Evolutionary conservation across 2,797 vertebrate genomes (phyloP).

Genomic region (Serranus cabrilla): DNA sequence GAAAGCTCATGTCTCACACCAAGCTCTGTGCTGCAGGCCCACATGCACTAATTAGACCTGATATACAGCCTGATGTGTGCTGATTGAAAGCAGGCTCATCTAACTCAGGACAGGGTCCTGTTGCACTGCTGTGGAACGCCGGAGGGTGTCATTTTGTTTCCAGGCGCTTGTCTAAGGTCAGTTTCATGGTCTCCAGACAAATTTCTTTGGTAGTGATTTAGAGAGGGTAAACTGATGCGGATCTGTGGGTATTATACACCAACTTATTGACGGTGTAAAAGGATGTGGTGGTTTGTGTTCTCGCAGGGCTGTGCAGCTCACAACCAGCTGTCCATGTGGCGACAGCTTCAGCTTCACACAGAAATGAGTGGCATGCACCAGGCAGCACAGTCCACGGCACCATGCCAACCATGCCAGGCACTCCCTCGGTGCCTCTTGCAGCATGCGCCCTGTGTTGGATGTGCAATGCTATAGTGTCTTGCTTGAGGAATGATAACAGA

Average conservation of each 20-base stretch:
- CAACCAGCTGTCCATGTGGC: conserved; percentile 89
- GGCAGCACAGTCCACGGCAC: conserved; percentile 64
- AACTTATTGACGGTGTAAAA: conserved; percentile 58
- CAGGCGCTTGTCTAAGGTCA: conserved; percentile 73
- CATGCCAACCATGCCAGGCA: conserved; percentile 79
- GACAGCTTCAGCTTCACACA: conserved; percentile 85
- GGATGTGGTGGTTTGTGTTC: conserved; percentile 59
- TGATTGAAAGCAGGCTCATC: conserved; percentile 84
- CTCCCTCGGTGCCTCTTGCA: conserved; percentile 60
- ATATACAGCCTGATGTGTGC: conserved; percentile 82
- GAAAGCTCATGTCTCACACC: conserved; percentile 81
- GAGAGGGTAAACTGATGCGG: conserved; percentile 62
- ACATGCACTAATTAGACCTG: conserved; percentile 83
- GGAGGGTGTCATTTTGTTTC: conserved; percentile 77
- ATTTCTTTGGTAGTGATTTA: conserved; percentile 66
- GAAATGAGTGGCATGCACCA: conserved; percentile 85
- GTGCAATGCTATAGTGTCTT: conserved; percentile 53
- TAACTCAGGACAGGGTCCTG: conserved; percentile 76
- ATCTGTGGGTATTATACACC: conserved; percentile 50
- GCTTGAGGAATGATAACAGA: conserved; percentile 70
- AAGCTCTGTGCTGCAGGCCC: conserved; percentile 74
- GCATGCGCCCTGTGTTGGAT: conserved; percentile 52
- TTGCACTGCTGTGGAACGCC: conserved; percentile 63
- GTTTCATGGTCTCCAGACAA: conserved; percentile 63
- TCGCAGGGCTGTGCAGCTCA: conserved; percentile 48